Conservation (phyloP, 2,888 invertebrate species). For the Campoplex nolae region DNA sequence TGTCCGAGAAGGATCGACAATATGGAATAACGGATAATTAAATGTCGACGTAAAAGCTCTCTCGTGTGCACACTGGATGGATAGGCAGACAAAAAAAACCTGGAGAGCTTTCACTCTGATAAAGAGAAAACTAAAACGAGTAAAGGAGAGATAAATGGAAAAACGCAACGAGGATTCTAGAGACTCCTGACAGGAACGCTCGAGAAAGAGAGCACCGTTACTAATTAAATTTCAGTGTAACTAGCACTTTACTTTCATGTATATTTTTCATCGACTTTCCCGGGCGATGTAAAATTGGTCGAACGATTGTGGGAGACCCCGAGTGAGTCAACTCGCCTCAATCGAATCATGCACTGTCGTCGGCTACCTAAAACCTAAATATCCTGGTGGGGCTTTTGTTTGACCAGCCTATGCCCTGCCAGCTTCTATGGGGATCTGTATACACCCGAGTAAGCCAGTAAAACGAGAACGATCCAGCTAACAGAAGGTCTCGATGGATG, state of each 20-base stretch:
- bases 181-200: conserved; percentile 39
- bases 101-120: conserved; percentile 54
- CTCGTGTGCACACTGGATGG: conserved; percentile 31
- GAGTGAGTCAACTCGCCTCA: not conserved
- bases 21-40: conserved; percentile 50
- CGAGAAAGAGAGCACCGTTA: conserved; percentile 41
- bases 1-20: conserved; percentile 17
- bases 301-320: not conserved
- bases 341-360: conserved; percentile 7
- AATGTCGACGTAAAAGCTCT: conserved; percentile 41
- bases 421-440: not conserved
- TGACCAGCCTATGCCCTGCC: not conserved
- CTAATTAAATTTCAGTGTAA: conserved; percentile 36
- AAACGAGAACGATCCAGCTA: not conserved
- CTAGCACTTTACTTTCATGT: not conserved
- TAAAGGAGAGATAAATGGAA: conserved; percentile 3
- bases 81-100: conserved; percentile 16
- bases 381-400: not conserved
- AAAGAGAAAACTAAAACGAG: conserved; percentile 8
- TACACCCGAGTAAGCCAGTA: conserved; percentile 5
- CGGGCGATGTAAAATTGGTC: conserved; percentile 8
- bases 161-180: conserved; percentile 24
- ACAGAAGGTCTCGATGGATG: not conserved
- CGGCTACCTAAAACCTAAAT: not conserved
- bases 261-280: conserved; percentile 8